phyloP scores from a whole-genome alignment of 1,140 invertebrate genomes.

The Drosophila equinoxialis region DNA sequence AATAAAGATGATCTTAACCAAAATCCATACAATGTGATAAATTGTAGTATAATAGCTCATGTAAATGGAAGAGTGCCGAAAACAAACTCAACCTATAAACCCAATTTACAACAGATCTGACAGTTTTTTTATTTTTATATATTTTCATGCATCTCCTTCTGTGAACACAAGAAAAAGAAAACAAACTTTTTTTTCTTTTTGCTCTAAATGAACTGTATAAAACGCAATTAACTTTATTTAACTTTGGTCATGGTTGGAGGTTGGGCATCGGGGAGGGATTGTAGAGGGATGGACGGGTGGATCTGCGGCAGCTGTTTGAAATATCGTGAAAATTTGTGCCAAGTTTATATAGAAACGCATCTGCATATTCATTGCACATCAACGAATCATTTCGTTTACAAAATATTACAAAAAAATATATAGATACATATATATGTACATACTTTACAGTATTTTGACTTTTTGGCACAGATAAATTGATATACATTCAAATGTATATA shows the following conservation, averaged over 20 bases:
- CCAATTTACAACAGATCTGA: conserved; percentile 7
- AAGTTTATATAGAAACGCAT: conserved; percentile 58
- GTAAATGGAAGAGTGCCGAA: background rate
- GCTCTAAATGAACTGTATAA: conserved; percentile 49
- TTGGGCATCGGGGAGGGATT: background rate
- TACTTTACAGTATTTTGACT: conserved; percentile 47
- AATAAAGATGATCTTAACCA: background rate
- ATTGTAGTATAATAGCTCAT: background rate
- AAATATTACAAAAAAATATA: conserved; percentile 10
- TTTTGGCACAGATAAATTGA: conserved; percentile 53
- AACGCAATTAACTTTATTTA: conserved; percentile 73
- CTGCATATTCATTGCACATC: conserved; percentile 45
- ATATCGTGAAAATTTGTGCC: conserved; percentile 50
- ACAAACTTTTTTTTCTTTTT: conserved; percentile 14
- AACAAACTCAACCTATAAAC: conserved; percentile 9
- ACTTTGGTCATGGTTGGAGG: conserved; percentile 27
- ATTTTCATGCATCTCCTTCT: no score
- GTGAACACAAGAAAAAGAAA: conserved; percentile 22
- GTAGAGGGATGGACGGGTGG: background rate
- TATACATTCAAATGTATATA: background rate
- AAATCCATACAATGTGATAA: background rate
- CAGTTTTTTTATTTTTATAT: no score
- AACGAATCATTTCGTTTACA: conserved; percentile 33
- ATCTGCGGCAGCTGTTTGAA: conserved; percentile 32
- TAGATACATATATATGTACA: no score